Conservation (phyloP, 2,888 invertebrate species). For the Hyalella azteca region DNA sequence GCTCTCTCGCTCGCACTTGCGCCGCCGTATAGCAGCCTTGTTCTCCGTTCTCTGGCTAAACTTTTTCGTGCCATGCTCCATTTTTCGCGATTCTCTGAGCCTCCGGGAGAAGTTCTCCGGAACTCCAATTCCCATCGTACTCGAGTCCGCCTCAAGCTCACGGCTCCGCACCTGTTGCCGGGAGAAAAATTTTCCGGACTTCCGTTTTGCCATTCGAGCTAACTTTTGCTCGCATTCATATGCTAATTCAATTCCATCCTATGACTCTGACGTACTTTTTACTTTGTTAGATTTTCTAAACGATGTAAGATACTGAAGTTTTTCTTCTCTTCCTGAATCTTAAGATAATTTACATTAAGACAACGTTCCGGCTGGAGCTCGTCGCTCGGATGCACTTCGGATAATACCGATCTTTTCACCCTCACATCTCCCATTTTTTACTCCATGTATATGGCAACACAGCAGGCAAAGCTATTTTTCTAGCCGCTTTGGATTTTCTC, state of each 20-base stretch:
- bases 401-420: too few species aligned
- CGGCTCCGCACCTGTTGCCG: conserved; percentile 24
- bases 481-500: too few species aligned
- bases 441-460: too few species aligned
- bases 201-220: conserved; percentile 27
- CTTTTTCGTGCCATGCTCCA: neutral
- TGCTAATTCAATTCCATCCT: conserved; percentile 37
- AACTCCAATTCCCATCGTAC: conserved; percentile 35
- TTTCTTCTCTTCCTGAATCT: conserved; percentile 12
- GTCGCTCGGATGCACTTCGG: too few species aligned
- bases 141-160: conserved; percentile 4
- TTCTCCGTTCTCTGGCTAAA: neutral
- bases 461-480: too few species aligned
- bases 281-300: conserved; percentile 5
- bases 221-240: conserved; percentile 33
- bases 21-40: neutral
- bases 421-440: too few species aligned
- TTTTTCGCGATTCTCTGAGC: neutral
- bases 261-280: conserved; percentile 35
- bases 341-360: conserved; percentile 18
- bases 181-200: neutral
- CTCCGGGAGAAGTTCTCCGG: conserved; percentile 20
- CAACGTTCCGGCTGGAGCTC: too few species aligned
- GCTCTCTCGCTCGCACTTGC: neutral
- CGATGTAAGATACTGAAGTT: conserved; percentile 21